Conservation (phyloP, 2,797 vertebrate genomes). For the Sparus aurata region DNA sequence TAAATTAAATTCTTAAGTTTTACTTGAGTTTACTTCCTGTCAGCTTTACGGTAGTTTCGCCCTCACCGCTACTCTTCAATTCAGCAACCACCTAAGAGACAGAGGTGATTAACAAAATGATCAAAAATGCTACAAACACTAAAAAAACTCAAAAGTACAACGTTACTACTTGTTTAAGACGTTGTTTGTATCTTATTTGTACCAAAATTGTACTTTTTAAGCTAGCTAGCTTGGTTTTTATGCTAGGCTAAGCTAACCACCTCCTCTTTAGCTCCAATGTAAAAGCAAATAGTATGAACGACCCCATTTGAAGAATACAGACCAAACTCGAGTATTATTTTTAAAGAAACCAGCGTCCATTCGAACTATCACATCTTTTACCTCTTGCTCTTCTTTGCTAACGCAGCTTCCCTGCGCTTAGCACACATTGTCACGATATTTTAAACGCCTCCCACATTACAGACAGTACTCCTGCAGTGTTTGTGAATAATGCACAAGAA, state of each 20-base stretch:
- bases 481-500: conserved; percentile 4
- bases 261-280: no score
- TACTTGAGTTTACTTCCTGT: no score
- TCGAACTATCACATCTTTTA: neutral
- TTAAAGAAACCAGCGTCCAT: neutral
- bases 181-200: neutral
- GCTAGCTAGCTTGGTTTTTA: no score
- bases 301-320: neutral
- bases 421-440: neutral
- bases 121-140: no score
- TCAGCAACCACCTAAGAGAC: no score
- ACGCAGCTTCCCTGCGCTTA: neutral
- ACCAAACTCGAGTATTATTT: neutral
- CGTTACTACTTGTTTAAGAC: neutral
- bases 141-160: neutral
- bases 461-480: neutral
- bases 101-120: no score
- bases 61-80: no score
- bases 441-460: neutral
- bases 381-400: neutral
- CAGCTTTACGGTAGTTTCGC: no score
- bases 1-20: no score
- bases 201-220: neutral
- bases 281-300: neutral
- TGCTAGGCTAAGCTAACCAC: no score